A percentile compares a stretch with the other conserved stretches of the same genome.
Evolutionary conservation across 2,113 vertebrate species (phyloP).

Genomic region (Prunella himalayana): DNA sequence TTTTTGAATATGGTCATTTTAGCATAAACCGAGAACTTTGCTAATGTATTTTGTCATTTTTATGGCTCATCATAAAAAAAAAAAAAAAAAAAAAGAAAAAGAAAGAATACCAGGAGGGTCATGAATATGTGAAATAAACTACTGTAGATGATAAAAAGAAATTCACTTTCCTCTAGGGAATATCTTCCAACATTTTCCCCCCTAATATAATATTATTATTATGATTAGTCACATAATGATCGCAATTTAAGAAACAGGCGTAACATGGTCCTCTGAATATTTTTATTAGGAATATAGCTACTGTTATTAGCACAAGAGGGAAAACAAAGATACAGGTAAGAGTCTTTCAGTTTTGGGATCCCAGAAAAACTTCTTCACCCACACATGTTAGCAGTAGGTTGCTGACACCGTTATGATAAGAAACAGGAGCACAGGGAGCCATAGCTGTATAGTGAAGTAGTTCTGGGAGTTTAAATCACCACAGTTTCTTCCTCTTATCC

Average conservation of each 20-base stretch:
- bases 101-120: slow-evolving; percentile 67
- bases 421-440: neutral
- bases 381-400: neutral
- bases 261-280: slow-evolving; percentile 33
- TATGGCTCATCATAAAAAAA: slow-evolving; percentile 77
- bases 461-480: neutral
- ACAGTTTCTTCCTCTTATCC: neutral
- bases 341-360: neutral
- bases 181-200: slow-evolving; percentile 63
- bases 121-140: slow-evolving; percentile 81
- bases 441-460: neutral
- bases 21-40: slow-evolving; percentile 80
- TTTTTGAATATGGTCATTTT: slow-evolving; percentile 84
- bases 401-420: fast-evolving
- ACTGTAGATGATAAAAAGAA: slow-evolving; percentile 74
- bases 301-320: slow-evolving; percentile 10
- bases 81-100: slow-evolving; percentile 13
- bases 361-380: neutral
- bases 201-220: slow-evolving; percentile 65
- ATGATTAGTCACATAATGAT: slow-evolving; percentile 64
- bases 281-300: slow-evolving; percentile 37
- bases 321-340: slow-evolving; percentile 27
- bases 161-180: slow-evolving; percentile 74
- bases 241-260: slow-evolving; percentile 26
- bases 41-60: slow-evolving; percentile 83